These are phyloP conservation scores for cattle (Bos taurus) DNA, from an alignment of 2,113 vertebrate species.

Conservation along the genomic window ARS-UCD2.0 NC_037352.1:23304001-23304500, in stretches of 20 bases:
- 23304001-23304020: background rate
- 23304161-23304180: too few relatives aligned
- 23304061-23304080: background rate
- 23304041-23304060: background rate
- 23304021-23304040: background rate
- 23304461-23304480: background rate
- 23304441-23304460: background rate
- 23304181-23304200: background rate
- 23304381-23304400: background rate
- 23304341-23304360: background rate
- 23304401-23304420: background rate
- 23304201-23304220: background rate
- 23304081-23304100: too few relatives aligned
- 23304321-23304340: background rate
- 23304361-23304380: background rate
- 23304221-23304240: background rate
- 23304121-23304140: background rate
- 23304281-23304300: background rate
- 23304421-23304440: background rate
- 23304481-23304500: fast-evolving
- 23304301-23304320: background rate
- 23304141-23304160: background rate
- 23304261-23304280: background rate
- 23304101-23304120: background rate
- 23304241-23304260: background rate